These are phyloP conservation scores for Serilophus lunatus DNA, from an alignment of 2,113 vertebrate genomes.

Conservation along the genomic window DNA sequence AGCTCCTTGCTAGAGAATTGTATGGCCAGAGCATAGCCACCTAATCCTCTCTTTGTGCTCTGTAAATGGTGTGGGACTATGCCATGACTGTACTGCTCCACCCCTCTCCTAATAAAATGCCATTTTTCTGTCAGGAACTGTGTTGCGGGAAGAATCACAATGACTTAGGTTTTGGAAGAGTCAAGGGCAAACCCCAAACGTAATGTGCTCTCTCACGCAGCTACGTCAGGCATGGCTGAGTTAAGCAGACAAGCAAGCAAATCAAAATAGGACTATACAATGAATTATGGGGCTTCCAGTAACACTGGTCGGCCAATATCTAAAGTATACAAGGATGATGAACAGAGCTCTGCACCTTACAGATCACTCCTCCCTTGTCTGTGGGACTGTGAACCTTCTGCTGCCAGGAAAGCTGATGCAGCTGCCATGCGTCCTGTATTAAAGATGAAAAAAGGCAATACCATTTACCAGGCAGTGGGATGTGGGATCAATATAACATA, in stretches of 20 bases:
- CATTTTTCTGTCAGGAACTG: neutral
- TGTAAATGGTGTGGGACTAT: neutral
- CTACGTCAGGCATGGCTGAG: neutral
- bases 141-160: fast-evolving
- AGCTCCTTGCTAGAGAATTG: neutral
- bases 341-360: neutral
- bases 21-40: neutral
- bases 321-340: neutral
- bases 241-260: neutral
- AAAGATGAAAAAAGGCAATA: neutral
- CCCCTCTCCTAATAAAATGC: neutral
- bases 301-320: neutral
- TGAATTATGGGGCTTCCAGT: neutral
- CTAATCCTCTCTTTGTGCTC: neutral
- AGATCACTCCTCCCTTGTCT: neutral
- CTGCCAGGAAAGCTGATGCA: neutral
- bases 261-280: neutral
- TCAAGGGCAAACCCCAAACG: neutral
- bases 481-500: neutral
- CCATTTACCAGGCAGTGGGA: neutral
- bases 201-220: neutral
- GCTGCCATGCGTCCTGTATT: neutral
- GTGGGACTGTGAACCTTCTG: neutral
- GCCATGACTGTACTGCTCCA: neutral
- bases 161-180: neutral